Evolutionary conservation across 1,140 invertebrate species (phyloP).

Genomic region (Heliothis subflexa): DNA sequence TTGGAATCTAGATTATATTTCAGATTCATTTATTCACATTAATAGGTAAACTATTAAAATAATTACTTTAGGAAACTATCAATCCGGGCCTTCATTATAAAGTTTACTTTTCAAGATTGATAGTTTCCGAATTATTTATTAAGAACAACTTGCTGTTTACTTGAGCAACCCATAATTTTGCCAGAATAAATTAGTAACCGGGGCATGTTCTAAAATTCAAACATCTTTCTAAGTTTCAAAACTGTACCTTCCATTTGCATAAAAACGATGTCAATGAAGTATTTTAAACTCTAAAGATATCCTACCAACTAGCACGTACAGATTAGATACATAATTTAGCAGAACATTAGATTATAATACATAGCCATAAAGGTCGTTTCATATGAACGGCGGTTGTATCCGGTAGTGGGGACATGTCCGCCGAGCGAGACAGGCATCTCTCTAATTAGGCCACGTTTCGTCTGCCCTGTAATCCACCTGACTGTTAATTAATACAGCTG

Average conservation of each 20-base stretch:
- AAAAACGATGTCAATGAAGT: not conserved
- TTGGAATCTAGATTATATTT: constrained; percentile 22
- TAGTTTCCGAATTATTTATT: constrained; percentile 21
- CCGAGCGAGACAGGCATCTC: constrained; percentile 55
- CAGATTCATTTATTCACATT: constrained; percentile 25
- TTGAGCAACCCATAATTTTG: not conserved
- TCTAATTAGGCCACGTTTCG: constrained; percentile 75
- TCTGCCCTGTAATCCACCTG: constrained; percentile 75
- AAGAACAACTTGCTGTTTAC: constrained; percentile 11
- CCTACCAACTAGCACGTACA: not conserved
- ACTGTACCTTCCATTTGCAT: not conserved
- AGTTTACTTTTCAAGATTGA: constrained; percentile 12
- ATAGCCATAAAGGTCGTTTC: constrained; percentile 17
- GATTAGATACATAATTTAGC: constrained; percentile 43
- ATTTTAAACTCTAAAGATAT: constrained; percentile 9
- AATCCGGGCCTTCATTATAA: constrained; percentile 7
- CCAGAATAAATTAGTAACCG: not conserved
- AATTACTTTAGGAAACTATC: constrained; percentile 25
- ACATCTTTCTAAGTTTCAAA: not conserved
- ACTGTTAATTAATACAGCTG: constrained; percentile 78
- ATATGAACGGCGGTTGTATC: constrained; percentile 16
- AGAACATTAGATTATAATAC: too few relatives aligned
- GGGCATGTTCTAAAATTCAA: not conserved
- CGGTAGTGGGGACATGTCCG: constrained; percentile 34
- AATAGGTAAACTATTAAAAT: constrained; percentile 39